A percentile compares a stretch with the other conserved stretches of the same genome.
Conservation (phyloP, 2,888 invertebrate genomes). For the Tanytarsus gracilentus region DNA sequence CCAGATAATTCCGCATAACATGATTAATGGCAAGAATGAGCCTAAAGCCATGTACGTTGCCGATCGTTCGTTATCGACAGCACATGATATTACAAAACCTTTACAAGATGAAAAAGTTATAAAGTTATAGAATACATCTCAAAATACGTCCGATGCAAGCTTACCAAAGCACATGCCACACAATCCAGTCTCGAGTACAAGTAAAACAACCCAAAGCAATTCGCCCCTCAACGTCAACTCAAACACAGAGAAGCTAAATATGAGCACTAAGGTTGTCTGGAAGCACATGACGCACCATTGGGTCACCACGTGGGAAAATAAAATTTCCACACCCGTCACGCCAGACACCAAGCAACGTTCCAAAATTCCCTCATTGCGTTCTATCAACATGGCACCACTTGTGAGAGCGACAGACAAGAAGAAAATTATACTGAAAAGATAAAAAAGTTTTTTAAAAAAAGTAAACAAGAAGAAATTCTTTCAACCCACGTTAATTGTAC, state of each 20-base stretch:
- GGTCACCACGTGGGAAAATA: slow-evolving; percentile 77
- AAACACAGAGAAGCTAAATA: slow-evolving; percentile 70
- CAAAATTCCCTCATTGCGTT: slow-evolving; percentile 80
- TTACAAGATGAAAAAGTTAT: slow-evolving; percentile 31
- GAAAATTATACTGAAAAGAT: slow-evolving; percentile 67
- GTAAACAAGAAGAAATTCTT: slow-evolving; percentile 15
- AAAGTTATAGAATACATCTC: neutral
- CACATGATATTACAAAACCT: slow-evolving; percentile 75
- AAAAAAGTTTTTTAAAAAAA: slow-evolving; percentile 30
- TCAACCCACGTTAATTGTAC: slow-evolving; percentile 69
- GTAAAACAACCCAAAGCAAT: slow-evolving; percentile 58
- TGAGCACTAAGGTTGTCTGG: slow-evolving; percentile 68
- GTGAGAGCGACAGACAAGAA: slow-evolving; percentile 90
- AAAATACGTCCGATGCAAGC: slow-evolving; percentile 32
- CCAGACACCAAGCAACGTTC: slow-evolving; percentile 85
- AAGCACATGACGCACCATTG: slow-evolving; percentile 82
- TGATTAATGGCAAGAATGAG: slow-evolving; percentile 74
- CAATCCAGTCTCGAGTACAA: slow-evolving; percentile 73
- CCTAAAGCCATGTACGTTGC: slow-evolving; percentile 80
- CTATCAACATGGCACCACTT: slow-evolving; percentile 79
- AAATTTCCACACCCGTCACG: slow-evolving; percentile 66
- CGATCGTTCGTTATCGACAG: slow-evolving; percentile 71
- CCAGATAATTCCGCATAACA: slow-evolving; percentile 89
- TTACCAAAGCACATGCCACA: slow-evolving; percentile 91
- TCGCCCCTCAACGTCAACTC: slow-evolving; percentile 69